Evolutionary conservation across 2,113 vertebrate species (phyloP), one percentile per base, ranked within the genome.

Genomic region (Psettodes erumei): DNA sequence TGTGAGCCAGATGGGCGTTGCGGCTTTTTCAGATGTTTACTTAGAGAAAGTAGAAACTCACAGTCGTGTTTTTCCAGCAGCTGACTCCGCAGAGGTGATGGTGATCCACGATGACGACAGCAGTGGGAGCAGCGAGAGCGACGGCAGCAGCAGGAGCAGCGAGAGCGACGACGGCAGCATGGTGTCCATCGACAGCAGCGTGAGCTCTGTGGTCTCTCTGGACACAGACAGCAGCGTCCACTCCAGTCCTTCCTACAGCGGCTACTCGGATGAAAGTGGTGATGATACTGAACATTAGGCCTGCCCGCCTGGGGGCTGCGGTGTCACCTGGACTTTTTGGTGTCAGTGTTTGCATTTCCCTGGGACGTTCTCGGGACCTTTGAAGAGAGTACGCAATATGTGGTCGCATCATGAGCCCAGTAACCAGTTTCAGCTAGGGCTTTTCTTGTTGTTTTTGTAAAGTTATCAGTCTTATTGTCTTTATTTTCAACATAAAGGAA

Each of bases 21-120:
- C 6, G 11, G 7, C 5, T 18, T 19, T 60, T 47, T 50, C 35
- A 54, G 21, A 53, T 43, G 8, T 64, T 45, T 18, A 9, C 27
- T 3, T 35, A 69, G 25, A 67, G 15, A 32, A 50, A 28, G 47
- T 55, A 59, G n/a, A 23, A 37, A 35, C 21, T 43, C 19, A 56
- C 3, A 19, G 3, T 10, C 47, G 16, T 59, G 23, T 78, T 61
- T n/a, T 79, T 25, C 15, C 54, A 75, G 68, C 68, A 76, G 84
- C 63, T n/a, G 51, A 51, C 55, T 30, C 77, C 0, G 28, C 76
- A 3, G 81, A 82, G 50, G 88, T 86, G 71, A 79, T 85, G 70
- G 89, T 93, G 58, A 92, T 90, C 64, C 47, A 81, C 0, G 88
- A 89, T 3, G 89, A 92, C 16, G 83, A 83, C 53, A 86, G 84